Base-by-base conservation (phyloP, 2,797 vertebrate genomes). In the Podargus strigoides region DNA sequence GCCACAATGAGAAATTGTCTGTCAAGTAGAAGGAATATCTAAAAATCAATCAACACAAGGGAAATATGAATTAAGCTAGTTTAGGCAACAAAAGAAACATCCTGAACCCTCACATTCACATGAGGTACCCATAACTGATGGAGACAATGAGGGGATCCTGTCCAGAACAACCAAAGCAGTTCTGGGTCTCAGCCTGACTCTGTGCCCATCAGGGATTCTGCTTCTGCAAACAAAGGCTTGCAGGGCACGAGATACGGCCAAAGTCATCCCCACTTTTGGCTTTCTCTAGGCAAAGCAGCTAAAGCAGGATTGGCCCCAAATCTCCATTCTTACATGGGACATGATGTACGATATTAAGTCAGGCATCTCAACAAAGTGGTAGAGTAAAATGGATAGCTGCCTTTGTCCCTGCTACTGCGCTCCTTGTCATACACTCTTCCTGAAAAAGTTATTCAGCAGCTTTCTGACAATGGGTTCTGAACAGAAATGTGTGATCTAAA, bases 391-490 rank as follows among this genome's bases (percentile, higher is more conserved):
- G 14, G 58, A 86, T 37, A 74, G 39, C 79, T 81, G 82, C 69
- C 59, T 87, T 75, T 78, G 79, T 83, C 79, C 85, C 59, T 46
- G 34, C 82, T 75, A 36, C 69, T 3, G 3, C 0, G 1, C 62
- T 91, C 68, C 50, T 79, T 89, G 89, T 94, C 94, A 87, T 9
- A 81, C 66, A 41, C 55, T 52, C 82, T 62, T 78, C 53, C 27
- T 52, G 69, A 58, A 73, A 94, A 95, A 95, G 94, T 94, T 96
- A 84, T 44, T 92, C 76, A 91, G 72, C 89, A 93, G 92, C 96
- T 95, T 97, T 79, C 79, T 96, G 93, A 95, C 89, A 95, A 81
- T 0, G 10, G 42, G 21, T 7, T 81, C 76, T 41, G 58, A 72
- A 73, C 41, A 81, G 89, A 59, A 79, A 78, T n/a, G 94, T 67